phyloP scores from a whole-genome alignment of 1,140 invertebrate genomes.

The Drosophila elegans region DNA sequence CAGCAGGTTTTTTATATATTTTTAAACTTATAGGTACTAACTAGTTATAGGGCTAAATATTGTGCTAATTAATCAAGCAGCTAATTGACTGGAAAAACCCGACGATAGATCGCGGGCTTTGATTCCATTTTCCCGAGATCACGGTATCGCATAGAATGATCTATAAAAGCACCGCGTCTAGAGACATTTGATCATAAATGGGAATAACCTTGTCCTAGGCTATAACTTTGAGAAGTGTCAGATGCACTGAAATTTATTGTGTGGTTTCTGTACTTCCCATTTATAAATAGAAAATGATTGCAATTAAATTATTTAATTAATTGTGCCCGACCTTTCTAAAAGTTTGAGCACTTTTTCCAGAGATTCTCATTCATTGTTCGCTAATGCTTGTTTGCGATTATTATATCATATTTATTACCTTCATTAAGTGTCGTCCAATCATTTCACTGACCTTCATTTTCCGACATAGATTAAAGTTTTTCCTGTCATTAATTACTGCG shows the following conservation, averaged over 20 bases:
- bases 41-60: constrained; percentile 51
- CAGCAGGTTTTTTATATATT: constrained; percentile 25
- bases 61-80: constrained; percentile 62
- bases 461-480: constrained; percentile 15
- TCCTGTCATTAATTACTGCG: constrained; percentile 28
- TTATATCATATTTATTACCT: constrained; percentile 39
- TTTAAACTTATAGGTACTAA: constrained; percentile 21
- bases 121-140: constrained; percentile 27
- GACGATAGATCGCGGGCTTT: constrained; percentile 36
- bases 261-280: constrained; percentile 19
- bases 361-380: constrained; percentile 25
- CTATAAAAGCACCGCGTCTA: constrained; percentile 13
- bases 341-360: constrained; percentile 15
- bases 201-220: constrained; percentile 28
- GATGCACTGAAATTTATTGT: constrained; percentile 20
- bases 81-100: constrained; percentile 71
- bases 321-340: constrained; percentile 42
- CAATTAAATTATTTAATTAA: constrained; percentile 26
- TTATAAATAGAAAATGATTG: constrained; percentile 34
- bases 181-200: constrained; percentile 32
- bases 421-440: constrained; percentile 9
- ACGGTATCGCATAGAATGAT: constrained; percentile 17
- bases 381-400: constrained; percentile 13
- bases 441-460: constrained; percentile 39
- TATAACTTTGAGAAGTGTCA: constrained; percentile 4